Conservation (phyloP, 2,113 vertebrate species). For the Illadopsis cleaveri region DNA sequence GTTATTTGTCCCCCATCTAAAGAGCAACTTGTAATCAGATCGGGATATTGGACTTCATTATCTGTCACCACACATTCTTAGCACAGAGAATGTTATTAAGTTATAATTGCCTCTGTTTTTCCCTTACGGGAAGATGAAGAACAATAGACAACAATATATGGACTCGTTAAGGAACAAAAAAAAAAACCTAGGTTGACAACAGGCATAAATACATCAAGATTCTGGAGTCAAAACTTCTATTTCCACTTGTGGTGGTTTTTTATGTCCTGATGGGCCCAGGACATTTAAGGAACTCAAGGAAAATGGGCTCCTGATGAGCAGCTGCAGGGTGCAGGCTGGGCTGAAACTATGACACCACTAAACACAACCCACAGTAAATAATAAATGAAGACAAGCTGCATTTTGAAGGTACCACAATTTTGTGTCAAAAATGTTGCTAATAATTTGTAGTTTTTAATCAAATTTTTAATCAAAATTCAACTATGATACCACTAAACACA, state of each 20-base stretch:
- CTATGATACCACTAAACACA: neutral
- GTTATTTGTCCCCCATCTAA: constrained; percentile 59
- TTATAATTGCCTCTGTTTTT: constrained; percentile 47
- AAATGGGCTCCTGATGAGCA: neutral
- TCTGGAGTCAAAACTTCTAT: neutral
- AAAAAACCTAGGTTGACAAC: neutral
- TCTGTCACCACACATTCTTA: constrained; percentile 35
- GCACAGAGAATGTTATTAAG: constrained; percentile 32
- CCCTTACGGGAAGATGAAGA: constrained; percentile 15
- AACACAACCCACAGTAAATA: neutral
- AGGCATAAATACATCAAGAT: neutral
- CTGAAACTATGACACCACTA: neutral
- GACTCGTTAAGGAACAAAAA: neutral
- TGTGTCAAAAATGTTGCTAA: neutral
- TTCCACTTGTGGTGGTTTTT: neutral
- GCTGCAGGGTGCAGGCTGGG: neutral
- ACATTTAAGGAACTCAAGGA: neutral
- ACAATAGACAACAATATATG: neutral
- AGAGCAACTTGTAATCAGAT: constrained; percentile 61
- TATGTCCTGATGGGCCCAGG: neutral
- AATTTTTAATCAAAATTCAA: neutral
- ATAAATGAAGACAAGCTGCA: neutral
- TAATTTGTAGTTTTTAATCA: neutral
- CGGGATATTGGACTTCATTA: constrained; percentile 57
- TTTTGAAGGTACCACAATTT: neutral